phyloP scores from a whole-genome alignment of 2,797 vertebrate genomes.

The Staurois parvus region DNA sequence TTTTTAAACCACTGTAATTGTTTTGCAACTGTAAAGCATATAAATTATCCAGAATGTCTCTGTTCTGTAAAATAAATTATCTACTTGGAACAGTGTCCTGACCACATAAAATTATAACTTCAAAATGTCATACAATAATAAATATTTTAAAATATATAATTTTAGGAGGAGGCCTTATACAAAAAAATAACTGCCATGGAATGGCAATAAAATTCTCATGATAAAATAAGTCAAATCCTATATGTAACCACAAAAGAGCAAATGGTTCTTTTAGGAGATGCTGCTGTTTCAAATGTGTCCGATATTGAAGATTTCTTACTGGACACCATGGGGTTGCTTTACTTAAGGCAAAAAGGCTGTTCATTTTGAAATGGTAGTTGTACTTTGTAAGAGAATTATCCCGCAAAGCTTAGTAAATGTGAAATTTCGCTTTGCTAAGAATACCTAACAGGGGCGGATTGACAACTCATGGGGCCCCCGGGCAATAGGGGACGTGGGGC shows the following conservation, averaged over 20 bases:
- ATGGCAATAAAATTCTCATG: slow-evolving; percentile 8
- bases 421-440: too few relatives aligned
- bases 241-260: neutral
- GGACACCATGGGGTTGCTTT: too few relatives aligned
- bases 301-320: too few relatives aligned
- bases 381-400: too few relatives aligned
- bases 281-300: too few relatives aligned
- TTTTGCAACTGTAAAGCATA: slow-evolving; percentile 27
- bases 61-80: slow-evolving; percentile 36
- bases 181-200: neutral
- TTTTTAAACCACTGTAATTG: slow-evolving; percentile 34
- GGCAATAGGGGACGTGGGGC: too few relatives aligned
- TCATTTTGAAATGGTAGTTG: too few relatives aligned
- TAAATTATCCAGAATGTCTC: slow-evolving; percentile 45
- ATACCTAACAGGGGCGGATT: too few relatives aligned
- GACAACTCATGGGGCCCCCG: too few relatives aligned
- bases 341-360: too few relatives aligned
- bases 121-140: slow-evolving; percentile 33
- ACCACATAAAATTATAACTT: slow-evolving; percentile 42
- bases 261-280: neutral
- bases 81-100: slow-evolving; percentile 31
- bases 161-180: neutral
- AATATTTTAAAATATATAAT: slow-evolving; percentile 31
- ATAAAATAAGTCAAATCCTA: neutral
- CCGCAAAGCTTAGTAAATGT: too few relatives aligned